Evolutionary conservation across 2,113 vertebrate species (phyloP).

Genomic region (human): DNA sequence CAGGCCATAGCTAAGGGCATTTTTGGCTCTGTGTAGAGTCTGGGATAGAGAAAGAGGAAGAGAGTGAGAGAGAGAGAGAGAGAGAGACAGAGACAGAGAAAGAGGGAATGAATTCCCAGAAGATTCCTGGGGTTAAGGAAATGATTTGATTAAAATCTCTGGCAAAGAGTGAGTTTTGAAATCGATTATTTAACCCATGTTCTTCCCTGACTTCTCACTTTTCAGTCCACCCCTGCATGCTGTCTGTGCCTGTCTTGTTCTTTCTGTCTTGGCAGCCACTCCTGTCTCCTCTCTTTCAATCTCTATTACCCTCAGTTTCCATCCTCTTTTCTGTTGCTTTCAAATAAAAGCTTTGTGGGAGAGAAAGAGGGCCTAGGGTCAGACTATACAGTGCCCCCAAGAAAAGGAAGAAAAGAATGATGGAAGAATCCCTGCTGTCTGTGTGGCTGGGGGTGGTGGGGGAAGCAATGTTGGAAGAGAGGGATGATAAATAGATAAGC

Average conservation of each 20-base stretch:
- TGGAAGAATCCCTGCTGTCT: fast-evolving
- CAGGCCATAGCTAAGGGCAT: neutral
- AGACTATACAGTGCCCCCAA: no score
- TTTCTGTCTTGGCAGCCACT: neutral
- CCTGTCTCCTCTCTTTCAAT: neutral
- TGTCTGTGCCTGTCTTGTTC: fast-evolving
- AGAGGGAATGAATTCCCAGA: neutral
- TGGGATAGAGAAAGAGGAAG: neutral
- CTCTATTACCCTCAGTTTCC: neutral
- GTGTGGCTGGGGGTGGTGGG: fast-evolving
- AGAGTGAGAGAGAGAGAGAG: neutral
- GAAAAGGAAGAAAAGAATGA: neutral
- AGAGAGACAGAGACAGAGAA: neutral
- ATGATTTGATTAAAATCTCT: neutral
- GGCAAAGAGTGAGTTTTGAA: neutral
- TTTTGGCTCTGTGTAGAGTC: neutral
- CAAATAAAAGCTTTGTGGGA: neutral
- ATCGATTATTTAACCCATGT: neutral
- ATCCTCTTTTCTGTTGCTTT: neutral
- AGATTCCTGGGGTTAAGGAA: neutral
- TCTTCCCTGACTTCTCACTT: neutral
- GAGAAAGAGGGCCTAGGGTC: no score
- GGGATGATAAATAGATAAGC: no score
- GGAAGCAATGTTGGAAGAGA: fast-evolving
- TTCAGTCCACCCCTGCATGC: no score